Base-by-base conservation (phyloP, 1,140 invertebrate species). In the Riptortus pedestris region DNA sequence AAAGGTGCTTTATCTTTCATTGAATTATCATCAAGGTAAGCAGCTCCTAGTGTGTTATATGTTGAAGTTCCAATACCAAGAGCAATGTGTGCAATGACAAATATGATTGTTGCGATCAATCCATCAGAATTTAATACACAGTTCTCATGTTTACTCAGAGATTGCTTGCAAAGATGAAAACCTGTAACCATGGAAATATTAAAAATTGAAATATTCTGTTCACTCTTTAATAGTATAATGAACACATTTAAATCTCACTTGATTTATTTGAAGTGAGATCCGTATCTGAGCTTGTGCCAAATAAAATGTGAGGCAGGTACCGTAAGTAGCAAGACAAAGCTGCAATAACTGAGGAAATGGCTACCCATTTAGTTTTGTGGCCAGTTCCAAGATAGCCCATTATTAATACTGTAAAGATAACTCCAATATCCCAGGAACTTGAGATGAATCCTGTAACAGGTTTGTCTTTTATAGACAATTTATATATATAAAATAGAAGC, bases 11-110 rank as follows among this genome's bases (percentile, higher is more conserved):
- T 71, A 27, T 67, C 63, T 18, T 73, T 73, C 12, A 66, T 62
- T 11, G 65, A 64, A 29, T 73, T 73, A 61, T 73, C 72, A 63
- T 73, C 72, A 45, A 73, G 47, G 26, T 73, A 73, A 2, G 72
- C 67, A 0, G 70, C 65, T 5, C 72, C 72, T 9, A 72, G 67
- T 11, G 72, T 70, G 65, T 69, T 70, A 45, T 72, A 73, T 2
- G 68, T 45, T 1, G 70, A 69, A 27, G 63, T 61, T 0, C 71
- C 71, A 26, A 72, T 38, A 0, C 71, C 71, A 18, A 68, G 61
- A 11, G 69, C 48, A 11, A 70, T 62, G 16, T 70, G 66, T 0
- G 68, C 61, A 0, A 60, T 45, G 27, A 69, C 62, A 5, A 71
- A 24, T 11, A 71, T 63, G 0, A 66, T 16, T 14, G 65, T 33